These are phyloP conservation scores for Eutrigla gurnardus DNA, from an alignment of 2,797 vertebrate genomes.

Conservation along the genomic window DNA sequence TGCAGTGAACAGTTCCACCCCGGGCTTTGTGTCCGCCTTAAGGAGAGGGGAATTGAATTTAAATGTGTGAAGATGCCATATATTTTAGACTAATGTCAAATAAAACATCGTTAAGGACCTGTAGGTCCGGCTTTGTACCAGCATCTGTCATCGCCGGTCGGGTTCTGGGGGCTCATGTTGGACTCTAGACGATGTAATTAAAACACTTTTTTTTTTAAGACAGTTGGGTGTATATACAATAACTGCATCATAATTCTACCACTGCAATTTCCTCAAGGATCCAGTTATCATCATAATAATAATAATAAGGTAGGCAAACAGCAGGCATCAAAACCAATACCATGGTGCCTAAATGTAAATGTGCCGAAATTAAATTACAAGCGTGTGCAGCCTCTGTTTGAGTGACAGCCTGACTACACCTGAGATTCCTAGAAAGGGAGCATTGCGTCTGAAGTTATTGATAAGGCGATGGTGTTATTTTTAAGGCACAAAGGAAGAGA, in stretches of 20 bases:
- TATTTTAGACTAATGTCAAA: constrained; percentile 57
- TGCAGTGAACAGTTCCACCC: constrained; percentile 56
- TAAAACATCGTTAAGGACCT: constrained; percentile 23
- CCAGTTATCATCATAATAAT: constrained; percentile 10
- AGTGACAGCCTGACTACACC: constrained; percentile 54
- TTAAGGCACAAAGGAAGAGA: constrained; percentile 39
- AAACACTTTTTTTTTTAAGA: constrained; percentile 4
- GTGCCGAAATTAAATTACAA: constrained; percentile 39
- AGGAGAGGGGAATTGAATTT: constrained; percentile 53
- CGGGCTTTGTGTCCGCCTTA: constrained; percentile 50
- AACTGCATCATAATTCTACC: constrained; percentile 11
- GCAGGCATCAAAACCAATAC: constrained; percentile 18
- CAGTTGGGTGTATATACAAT: constrained; percentile 8
- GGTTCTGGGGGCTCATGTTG: constrained; percentile 7
- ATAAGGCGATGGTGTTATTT: constrained; percentile 59
- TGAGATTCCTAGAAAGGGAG: constrained; percentile 44
- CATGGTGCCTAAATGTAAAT: constrained; percentile 1
- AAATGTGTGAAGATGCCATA: constrained; percentile 50
- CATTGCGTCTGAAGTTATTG: constrained; percentile 59
- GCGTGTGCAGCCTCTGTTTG: constrained; percentile 26
- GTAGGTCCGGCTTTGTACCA: constrained; percentile 9
- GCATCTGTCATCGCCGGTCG: constrained; percentile 29
- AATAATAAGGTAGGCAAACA: constrained; percentile 15
- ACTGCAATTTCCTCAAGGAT: constrained; percentile 13
- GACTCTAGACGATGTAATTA: constrained; percentile 22